These are phyloP conservation scores for Sphenopsis melanotis DNA, from an alignment of 2,797 vertebrate species.

Conservation along the genomic window DNA sequence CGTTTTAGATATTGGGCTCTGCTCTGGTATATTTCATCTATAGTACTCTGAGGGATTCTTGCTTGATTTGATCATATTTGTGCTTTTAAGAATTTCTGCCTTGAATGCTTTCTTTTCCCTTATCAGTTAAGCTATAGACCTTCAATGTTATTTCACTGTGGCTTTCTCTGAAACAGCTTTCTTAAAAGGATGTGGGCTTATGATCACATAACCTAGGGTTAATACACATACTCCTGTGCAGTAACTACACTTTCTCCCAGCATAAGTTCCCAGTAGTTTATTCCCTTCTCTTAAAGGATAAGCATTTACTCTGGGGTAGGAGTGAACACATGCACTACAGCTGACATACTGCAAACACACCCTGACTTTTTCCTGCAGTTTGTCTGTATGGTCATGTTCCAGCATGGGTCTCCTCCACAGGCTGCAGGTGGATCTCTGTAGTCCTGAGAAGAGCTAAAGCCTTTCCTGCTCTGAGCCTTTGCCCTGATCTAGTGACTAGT, in stretches of 20 bases:
- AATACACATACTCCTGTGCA: neutral
- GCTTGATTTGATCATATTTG: neutral
- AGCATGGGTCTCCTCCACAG: neutral
- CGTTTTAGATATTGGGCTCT: neutral
- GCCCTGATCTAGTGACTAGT: neutral
- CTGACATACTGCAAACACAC: neutral
- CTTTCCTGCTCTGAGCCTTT: neutral
- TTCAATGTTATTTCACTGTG: neutral
- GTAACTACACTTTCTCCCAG: neutral
- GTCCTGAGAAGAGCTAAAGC: neutral
- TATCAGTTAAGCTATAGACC: neutral
- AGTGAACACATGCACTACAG: neutral
- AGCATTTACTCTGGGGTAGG: neutral
- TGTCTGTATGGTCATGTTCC: neutral
- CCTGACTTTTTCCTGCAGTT: neutral
- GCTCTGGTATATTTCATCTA: neutral
- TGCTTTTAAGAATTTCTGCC: neutral
- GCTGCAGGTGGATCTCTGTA: neutral
- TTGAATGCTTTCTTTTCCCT: neutral
- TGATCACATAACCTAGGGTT: neutral
- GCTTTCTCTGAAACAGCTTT: neutral
- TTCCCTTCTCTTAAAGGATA: neutral
- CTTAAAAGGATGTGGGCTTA: neutral
- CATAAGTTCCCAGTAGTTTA: neutral
- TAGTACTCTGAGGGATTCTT: neutral